Evolutionary conservation across 2,888 invertebrate genomes (phyloP).

Genomic region (Sclerodermus sp.): DNA sequence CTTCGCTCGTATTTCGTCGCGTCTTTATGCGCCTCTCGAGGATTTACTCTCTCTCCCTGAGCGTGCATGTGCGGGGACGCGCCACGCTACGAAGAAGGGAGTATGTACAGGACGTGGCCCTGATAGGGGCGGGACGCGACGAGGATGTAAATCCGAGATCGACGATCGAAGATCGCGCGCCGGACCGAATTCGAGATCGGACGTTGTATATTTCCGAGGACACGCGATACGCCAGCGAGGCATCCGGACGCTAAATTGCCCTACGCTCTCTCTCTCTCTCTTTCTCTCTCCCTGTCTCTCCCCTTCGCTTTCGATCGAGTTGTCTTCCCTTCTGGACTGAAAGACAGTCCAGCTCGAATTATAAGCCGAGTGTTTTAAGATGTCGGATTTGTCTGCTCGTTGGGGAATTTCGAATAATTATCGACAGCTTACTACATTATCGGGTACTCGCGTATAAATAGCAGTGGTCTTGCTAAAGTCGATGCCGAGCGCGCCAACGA

Average conservation of each 20-base stretch:
- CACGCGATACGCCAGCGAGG: background rate
- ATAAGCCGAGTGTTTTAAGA: too few species aligned
- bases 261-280: background rate
- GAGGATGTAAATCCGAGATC: constrained; percentile 8
- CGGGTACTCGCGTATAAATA: too few species aligned
- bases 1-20: constrained; percentile 32
- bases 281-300: background rate
- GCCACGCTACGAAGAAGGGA: too few species aligned
- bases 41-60: constrained; percentile 18
- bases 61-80: background rate
- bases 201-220: background rate
- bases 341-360: too few species aligned
- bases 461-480: too few species aligned
- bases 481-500: too few species aligned
- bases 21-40: constrained; percentile 30
- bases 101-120: too few species aligned
- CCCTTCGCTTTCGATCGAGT: background rate
- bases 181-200: constrained; percentile 26
- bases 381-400: too few species aligned
- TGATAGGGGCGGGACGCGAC: background rate
- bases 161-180: constrained; percentile 17
- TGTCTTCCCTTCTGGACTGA: too few species aligned
- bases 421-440: too few species aligned
- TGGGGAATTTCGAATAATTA: too few species aligned
- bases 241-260: background rate